A percentile compares a stretch with the other conserved stretches of the same genome.
Conservation (phyloP, 2,797 vertebrate genomes). For the Molossus molossus region DNA sequence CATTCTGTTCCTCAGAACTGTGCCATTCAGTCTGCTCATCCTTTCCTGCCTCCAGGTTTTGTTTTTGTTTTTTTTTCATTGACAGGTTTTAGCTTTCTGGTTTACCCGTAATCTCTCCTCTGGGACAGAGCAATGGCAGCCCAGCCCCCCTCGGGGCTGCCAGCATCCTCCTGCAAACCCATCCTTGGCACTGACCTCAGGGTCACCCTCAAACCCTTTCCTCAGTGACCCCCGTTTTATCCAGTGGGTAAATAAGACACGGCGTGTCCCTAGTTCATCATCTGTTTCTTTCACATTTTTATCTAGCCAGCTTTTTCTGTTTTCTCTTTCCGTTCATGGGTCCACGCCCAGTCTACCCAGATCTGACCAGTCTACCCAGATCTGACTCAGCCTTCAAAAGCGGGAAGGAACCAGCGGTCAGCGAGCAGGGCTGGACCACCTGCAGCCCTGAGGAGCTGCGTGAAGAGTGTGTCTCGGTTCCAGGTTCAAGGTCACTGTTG, state of each 20-base stretch:
- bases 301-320: background rate
- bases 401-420: too few species aligned
- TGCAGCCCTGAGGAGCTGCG: rapidly evolving
- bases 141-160: rapidly evolving
- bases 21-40: background rate
- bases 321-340: background rate
- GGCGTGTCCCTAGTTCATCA: background rate
- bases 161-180: background rate
- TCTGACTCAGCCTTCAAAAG: background rate
- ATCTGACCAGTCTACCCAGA: background rate
- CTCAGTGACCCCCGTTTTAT: rapidly evolving
- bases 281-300: background rate
- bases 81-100: too few species aligned
- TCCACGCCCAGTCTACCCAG: background rate
- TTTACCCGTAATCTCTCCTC: background rate
- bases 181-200: background rate
- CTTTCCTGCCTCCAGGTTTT: background rate
- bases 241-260: background rate
- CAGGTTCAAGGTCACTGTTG: background rate
- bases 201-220: rapidly evolving
- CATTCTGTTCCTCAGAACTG: background rate
- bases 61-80: background rate
- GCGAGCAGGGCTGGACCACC: too few species aligned
- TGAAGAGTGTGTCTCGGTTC: background rate
- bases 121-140: background rate